Conservation (phyloP, 2,888 invertebrate species). For the Monoplex corrugatus region DNA sequence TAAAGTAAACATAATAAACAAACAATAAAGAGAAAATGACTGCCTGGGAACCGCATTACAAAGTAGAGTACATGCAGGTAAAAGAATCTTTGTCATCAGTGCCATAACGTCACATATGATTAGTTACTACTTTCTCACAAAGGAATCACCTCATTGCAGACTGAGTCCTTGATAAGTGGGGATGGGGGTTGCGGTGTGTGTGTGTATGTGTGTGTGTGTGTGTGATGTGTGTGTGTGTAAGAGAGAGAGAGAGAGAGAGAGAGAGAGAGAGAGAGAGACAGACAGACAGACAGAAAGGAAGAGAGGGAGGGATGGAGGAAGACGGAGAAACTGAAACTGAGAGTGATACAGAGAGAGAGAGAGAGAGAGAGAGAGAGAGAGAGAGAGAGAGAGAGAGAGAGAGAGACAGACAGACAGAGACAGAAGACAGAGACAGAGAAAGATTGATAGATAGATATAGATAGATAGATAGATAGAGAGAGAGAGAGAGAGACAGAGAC, state of each 20-base stretch:
- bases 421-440: not conserved
- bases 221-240: not conserved
- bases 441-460: not conserved
- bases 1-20: too few relatives aligned
- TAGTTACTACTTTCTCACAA: too few relatives aligned
- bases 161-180: too few relatives aligned
- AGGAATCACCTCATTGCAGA: too few relatives aligned
- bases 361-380: slow-evolving; percentile 25
- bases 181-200: too few relatives aligned
- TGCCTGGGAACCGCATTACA: too few relatives aligned
- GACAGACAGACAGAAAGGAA: not conserved
- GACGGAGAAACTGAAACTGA: not conserved
- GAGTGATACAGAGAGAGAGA: not conserved
- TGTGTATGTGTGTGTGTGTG: too few relatives aligned
- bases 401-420: not conserved
- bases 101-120: too few relatives aligned
- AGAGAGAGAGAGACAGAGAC: not conserved
- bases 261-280: not conserved
- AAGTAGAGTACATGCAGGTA: too few relatives aligned
- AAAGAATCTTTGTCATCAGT: too few relatives aligned
- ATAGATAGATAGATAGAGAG: not conserved
- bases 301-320: not conserved
- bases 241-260: not conserved
- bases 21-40: too few relatives aligned
- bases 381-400: not conserved